Base-by-base conservation (phyloP, 2,888 invertebrate genomes). In the Xanthorhoe designata region DNA sequence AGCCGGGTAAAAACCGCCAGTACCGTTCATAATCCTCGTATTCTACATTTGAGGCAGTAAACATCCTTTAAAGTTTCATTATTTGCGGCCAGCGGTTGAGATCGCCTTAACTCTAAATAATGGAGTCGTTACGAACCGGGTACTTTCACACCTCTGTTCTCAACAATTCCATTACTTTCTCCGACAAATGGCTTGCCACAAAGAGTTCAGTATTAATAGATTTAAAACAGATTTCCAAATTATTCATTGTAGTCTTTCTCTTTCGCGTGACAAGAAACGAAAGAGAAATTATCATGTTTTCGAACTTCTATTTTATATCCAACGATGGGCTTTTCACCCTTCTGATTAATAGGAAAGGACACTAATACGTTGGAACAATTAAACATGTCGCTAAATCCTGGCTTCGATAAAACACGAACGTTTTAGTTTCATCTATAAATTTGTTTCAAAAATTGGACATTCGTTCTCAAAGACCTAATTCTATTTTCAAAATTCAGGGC, bases 101-200 rank as follows among this genome's bases (percentile, higher is more conserved):
- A 69, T 61, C 62, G 60, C 38, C 52, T 66, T 51, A 56, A 54
- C 56, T 62, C 56, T 68, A 45, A 64, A 64, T 68, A 74, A 72
- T 72, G 63, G 59, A 75, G 63, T 68, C 70, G 73, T 78, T 75
- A 77, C 80, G 76, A 77, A 70, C 71, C 68, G 68, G 73, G 71
- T 75, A 85, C 86, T 88, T 88, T 89, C 88, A 80, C 86, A 81
- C 80, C 78, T 82, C 78, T 74, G 78, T 83, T 88, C 86, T 81
- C 82, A 84, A 78, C 82, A 81, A 85, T 89, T 85, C 78, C 79
- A 83, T 75, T 72, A 85, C 89, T 88, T 88, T 88, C 88, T 78
- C 82, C 75, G 73, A 72, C 75, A 72, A 67, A 66, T 52, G 62
- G 67, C 61, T 63, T 38, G 18, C 51, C 68, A 73, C 73, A 73